phyloP scores from a whole-genome alignment of 1,140 invertebrate genomes.

The Lanistes nyassanus region DNA sequence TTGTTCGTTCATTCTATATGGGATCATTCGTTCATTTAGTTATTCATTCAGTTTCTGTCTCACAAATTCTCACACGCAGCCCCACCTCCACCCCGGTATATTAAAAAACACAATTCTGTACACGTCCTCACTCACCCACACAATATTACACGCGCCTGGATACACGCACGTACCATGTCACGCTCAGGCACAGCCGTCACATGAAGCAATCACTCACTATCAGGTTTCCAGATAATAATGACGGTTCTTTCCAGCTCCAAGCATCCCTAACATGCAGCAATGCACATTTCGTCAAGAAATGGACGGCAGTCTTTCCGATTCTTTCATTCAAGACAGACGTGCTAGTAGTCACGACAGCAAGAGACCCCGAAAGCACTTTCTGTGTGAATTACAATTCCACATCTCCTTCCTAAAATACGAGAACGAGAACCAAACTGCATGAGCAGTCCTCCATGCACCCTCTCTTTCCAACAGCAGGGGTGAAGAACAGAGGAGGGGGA shows the following conservation, averaged over 20 bases:
- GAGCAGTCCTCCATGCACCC: not conserved
- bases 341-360: too few species aligned
- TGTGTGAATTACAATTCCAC: too few species aligned
- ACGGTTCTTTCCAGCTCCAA: not conserved
- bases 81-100: not conserved
- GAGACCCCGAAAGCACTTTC: too few species aligned
- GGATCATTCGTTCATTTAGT: not conserved
- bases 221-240: not conserved
- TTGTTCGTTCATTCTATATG: not conserved
- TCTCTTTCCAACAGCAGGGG: not conserved
- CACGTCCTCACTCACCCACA: conserved; percentile 4
- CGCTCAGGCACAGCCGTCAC: not conserved
- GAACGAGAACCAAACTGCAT: not conserved
- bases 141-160: not conserved
- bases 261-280: too few species aligned
- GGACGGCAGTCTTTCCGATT: not conserved
- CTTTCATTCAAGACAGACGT: not conserved
- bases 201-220: not conserved
- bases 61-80: not conserved
- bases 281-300: not conserved
- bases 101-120: not conserved
- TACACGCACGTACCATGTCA: conserved; percentile 3
- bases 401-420: not conserved
- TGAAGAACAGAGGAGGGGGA: not conserved
- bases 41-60: not conserved